These are phyloP conservation scores for Flexamia atlantica DNA, from an alignment of 2,888 invertebrate genomes.

Conservation along the genomic window DNA sequence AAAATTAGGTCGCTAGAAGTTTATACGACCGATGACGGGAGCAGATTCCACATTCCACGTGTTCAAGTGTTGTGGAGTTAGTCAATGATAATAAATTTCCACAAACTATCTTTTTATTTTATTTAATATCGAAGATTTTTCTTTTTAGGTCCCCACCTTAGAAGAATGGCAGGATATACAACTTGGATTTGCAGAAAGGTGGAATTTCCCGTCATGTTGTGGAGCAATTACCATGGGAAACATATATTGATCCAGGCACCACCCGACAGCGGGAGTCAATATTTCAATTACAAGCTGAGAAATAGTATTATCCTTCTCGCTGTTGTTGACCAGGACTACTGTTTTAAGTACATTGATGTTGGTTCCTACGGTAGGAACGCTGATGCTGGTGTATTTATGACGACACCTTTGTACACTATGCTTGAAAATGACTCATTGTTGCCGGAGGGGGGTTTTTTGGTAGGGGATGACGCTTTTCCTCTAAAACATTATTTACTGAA, in stretches of 20 bases:
- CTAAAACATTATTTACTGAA: constrained; percentile 65
- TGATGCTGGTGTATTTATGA: constrained; percentile 67
- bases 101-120: too few species aligned
- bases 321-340: constrained; percentile 68
- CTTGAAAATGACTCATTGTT: constrained; percentile 63
- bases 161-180: constrained; percentile 14
- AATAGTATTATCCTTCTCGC: constrained; percentile 70
- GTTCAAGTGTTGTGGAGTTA: too few species aligned
- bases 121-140: too few species aligned
- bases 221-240: constrained; percentile 70
- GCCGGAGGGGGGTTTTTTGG: constrained; percentile 32
- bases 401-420: constrained; percentile 36
- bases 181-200: not conserved
- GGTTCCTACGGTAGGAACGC: constrained; percentile 67
- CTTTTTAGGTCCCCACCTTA: constrained; percentile 18
- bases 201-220: constrained; percentile 49
- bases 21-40: too few species aligned
- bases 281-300: constrained; percentile 70
- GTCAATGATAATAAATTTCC: too few species aligned
- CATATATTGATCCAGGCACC: constrained; percentile 69
- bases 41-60: too few species aligned
- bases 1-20: too few species aligned
- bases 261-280: constrained; percentile 67
- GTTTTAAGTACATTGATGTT: constrained; percentile 67
- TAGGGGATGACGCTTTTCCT: constrained; percentile 68